Evolutionary conservation across 2,113 vertebrate genomes (phyloP), one percentile per base, ranked within the genome.

Genomic region (Ariopsis seemanni): DNA sequence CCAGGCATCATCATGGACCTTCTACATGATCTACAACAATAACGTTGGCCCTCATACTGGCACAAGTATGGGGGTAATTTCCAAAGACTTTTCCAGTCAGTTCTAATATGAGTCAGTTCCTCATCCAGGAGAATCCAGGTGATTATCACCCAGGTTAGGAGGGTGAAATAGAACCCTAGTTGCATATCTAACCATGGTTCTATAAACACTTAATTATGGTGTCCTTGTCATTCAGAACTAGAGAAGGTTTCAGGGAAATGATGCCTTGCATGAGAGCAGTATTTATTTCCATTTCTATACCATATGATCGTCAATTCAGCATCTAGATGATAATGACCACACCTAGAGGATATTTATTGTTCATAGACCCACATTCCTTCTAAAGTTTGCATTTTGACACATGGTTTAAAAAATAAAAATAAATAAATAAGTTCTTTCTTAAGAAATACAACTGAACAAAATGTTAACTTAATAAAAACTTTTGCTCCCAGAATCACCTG

Each of bases 401-500:
- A 11, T 10, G 10, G 63, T n/a, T 42, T 42, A 42, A 42, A 42
- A 42, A 42, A 42, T 42, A 3, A 42, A 42, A 42, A 42, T 4
- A 42, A 42, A 42, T 42, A 42, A 65, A 65, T 65, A 9, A 60
- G 20, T 20, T 25, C 20, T 63, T 22, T 7, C 60, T 25, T 69
- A 27, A 15, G 65, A 30, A 30, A 30, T 30, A 30, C 30, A 63
- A 63, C 1, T 27, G 25, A 42, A 53, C 7, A 53, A 53, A 53
- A 9, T 53, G 10, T 55, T 55, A 55, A 12, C 2, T 55, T 55
- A 55, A 55, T 52, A 77, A 52, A 77, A 25, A 42, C 34, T 7
- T 34, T 50, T 50, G 42, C 5, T 20, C 10, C 57, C 27, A 42
- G 57, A 10, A 55, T 86, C 30, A 99, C 97, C 97, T 97, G 96